phyloP scores from a whole-genome alignment of 2,113 vertebrate species.

The Nanorana parkeri region DNA sequence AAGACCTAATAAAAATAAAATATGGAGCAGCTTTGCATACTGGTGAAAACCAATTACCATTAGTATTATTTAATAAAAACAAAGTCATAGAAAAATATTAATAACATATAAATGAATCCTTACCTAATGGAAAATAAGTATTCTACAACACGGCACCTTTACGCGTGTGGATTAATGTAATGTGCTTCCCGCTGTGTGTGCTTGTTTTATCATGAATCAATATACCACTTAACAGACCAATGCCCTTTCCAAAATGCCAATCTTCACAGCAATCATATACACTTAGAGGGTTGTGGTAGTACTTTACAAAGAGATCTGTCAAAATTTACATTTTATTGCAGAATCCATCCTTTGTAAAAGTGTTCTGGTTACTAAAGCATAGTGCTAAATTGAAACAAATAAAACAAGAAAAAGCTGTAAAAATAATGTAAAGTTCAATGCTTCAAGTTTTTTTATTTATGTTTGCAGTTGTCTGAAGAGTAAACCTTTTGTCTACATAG shows the following conservation, averaged over 20 bases:
- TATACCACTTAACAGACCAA: conserved; percentile 49
- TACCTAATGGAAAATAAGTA: neutral
- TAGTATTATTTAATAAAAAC: no score
- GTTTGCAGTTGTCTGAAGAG: no score
- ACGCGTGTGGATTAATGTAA: conserved; percentile 13
- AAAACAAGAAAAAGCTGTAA: no score
- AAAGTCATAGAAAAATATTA: no score
- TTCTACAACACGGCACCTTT: conserved; percentile 14
- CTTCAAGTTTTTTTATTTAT: no score
- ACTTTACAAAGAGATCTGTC: conserved; percentile 12
- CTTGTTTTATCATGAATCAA: conserved; percentile 51
- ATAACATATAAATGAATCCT: no score
- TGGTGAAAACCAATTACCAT: no score
- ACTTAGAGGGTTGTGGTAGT: conserved; percentile 16
- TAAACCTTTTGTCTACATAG: neutral
- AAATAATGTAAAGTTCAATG: no score
- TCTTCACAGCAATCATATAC: conserved; percentile 39
- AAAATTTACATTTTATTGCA: conserved; percentile 19
- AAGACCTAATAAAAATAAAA: no score
- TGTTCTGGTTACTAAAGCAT: neutral
- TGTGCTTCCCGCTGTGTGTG: conserved; percentile 13
- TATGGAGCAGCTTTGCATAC: no score
- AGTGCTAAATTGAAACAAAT: neutral
- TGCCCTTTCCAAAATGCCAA: conserved; percentile 45
- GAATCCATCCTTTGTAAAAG: neutral